Percentiles rank a stretch among this genome's conserved stretches.
Evolutionary conservation across 2,888 invertebrate genomes (phyloP).

Genomic region (Poecilobothrus nobilitatus): DNA sequence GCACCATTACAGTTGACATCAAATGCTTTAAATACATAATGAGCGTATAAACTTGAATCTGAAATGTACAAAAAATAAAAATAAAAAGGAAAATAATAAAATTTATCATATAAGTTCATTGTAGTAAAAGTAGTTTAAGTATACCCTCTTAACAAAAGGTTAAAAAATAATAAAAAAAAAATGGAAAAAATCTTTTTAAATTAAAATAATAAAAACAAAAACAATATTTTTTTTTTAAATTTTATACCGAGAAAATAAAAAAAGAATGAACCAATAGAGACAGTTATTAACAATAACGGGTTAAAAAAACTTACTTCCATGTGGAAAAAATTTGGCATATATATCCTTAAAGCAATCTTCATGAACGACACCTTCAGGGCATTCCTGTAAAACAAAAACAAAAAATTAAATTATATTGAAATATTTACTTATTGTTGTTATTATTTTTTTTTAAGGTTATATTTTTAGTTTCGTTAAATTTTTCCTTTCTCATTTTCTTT

Average conservation of each 20-base stretch:
- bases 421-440: neutral
- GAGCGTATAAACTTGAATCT: slow-evolving; percentile 95
- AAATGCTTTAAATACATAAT: slow-evolving; percentile 98
- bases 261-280: neutral
- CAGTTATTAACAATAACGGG: neutral
- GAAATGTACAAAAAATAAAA: slow-evolving; percentile 36
- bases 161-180: no score
- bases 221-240: no score
- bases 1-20: slow-evolving; percentile 95
- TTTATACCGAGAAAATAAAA: neutral
- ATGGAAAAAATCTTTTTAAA: neutral
- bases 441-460: no score
- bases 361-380: slow-evolving; percentile 92
- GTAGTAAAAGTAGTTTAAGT: no score
- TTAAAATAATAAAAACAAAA: neutral
- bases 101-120: no score
- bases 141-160: no score
- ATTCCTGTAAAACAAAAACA: slow-evolving; percentile 64
- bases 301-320: slow-evolving; percentile 81
- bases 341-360: slow-evolving; percentile 97
- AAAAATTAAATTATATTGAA: neutral
- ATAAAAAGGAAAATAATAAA: no score
- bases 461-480: neutral
- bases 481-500: no score
- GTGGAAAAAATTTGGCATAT: slow-evolving; percentile 96